phyloP scores from a whole-genome alignment of 2,113 vertebrate species.

The Kryptolebias marmoratus region DNA sequence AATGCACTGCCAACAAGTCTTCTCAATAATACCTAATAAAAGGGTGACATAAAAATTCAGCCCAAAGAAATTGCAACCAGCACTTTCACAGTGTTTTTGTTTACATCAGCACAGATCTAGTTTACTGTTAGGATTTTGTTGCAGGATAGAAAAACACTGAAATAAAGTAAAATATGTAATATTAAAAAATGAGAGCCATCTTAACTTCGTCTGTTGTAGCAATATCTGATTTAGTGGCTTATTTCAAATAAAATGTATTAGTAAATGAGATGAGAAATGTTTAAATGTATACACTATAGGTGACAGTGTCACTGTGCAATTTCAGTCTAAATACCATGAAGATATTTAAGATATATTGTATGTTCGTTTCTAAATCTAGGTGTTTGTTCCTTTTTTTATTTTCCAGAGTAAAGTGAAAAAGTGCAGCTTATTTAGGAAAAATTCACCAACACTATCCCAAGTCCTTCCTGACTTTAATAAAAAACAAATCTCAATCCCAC shows the following conservation, averaged over 20 bases:
- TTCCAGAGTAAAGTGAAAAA: neutral
- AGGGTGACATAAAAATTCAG: slow-evolving; percentile 24
- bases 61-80: slow-evolving; percentile 19
- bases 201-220: neutral
- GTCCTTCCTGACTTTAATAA: slow-evolving; percentile 11
- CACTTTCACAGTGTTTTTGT: slow-evolving; percentile 29
- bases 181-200: slow-evolving; percentile 1
- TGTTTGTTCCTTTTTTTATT: neutral
- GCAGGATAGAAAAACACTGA: slow-evolving; percentile 19
- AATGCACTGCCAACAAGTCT: slow-evolving; percentile 16
- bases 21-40: slow-evolving; percentile 29
- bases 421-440: slow-evolving; percentile 6
- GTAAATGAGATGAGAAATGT: no score
- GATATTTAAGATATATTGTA: no score
- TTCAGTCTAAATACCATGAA: no score
- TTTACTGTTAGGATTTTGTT: slow-evolving; percentile 3
- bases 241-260: neutral
- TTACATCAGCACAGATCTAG: slow-evolving; percentile 24
- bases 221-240: neutral
- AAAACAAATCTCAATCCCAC: slow-evolving; percentile 17
- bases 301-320: no score
- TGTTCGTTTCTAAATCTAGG: no score
- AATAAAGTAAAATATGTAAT: slow-evolving; percentile 5
- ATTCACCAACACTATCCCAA: neutral
- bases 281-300: no score